These are phyloP conservation scores for Furnarius figulus DNA, from an alignment of 2,113 vertebrate species.

Conservation along the genomic window DNA sequence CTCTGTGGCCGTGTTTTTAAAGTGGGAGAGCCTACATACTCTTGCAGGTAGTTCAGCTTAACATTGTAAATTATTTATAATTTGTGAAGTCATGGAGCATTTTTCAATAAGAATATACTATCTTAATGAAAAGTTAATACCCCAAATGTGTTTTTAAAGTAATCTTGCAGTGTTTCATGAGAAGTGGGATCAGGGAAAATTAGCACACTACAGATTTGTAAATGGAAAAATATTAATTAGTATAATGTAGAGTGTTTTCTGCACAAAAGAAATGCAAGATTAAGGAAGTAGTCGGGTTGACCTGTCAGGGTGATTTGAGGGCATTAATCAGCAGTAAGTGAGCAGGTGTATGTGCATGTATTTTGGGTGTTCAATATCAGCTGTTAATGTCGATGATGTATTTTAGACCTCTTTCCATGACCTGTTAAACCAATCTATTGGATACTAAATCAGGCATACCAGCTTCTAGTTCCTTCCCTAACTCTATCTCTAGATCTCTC, in stretches of 20 bases:
- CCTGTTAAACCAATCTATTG: neutral
- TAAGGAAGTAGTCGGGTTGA: neutral
- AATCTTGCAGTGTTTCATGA: neutral
- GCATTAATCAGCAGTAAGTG: neutral
- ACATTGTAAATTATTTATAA: neutral
- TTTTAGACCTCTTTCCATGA: neutral
- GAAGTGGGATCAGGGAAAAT: neutral
- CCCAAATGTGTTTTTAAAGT: neutral
- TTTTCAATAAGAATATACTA: neutral
- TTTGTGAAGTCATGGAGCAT: neutral
- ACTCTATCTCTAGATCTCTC: neutral
- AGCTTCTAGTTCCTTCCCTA: neutral
- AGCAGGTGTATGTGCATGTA: neutral
- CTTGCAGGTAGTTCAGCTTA: constrained; percentile 86
- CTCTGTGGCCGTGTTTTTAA: constrained; percentile 97
- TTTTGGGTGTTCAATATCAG: neutral
- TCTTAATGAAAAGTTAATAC: neutral
- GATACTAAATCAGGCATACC: neutral
- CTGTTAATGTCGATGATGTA: neutral
- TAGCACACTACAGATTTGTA: neutral
- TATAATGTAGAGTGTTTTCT: neutral
- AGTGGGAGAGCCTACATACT: constrained; percentile 97
- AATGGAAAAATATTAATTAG: neutral
- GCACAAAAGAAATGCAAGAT: neutral
- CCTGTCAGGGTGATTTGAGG: neutral